Evolutionary conservation across 2,797 vertebrate species (phyloP), one percentile per base, ranked within the genome.

Genomic region (Pseudopleuronectes americanus): DNA sequence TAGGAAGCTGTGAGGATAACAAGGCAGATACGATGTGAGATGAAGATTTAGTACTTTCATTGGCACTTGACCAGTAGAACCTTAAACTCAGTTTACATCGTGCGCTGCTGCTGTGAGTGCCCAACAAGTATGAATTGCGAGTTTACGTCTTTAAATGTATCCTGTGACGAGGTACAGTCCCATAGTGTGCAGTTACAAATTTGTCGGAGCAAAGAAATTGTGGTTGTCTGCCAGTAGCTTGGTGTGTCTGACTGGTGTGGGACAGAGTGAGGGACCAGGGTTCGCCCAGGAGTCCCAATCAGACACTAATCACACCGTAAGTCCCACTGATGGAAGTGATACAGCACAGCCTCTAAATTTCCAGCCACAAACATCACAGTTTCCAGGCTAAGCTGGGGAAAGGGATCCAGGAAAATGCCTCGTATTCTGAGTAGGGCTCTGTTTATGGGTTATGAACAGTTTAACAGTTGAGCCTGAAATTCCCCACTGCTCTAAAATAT

Each of bases 341-440:
- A 56, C 71, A 33, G 55, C 38, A 2, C 70, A 38, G 61, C 66
- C 74, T 80, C 77, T 60, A 43, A 66, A 68, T 87, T 87, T 87
- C 80, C 87, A 88, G 84, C 75, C 79, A 77, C 78, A 86, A 76
- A 77, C 77, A 83, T 91, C 89, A 89, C 61, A 83, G 67, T 90
- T 91, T 92, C 86, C 87, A 88, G 83, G 48, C 81, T 62, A 21
- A 6, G 54, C 17, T 72, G 73, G 60, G 28, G 43, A 62, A 53
- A 21, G 31, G 6, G 28, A 66, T 78, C 70, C 85, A 82, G 79
- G 85, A 89, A 86, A 88, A 72, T 59, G 41, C 45, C 56, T 67
- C 13, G 2, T 82, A 84, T 88, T 92, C 82, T 75, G 63, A 83
- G 74, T 62, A 75, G 71, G 19, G 5, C 68, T 79, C 59, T 76